Evolutionary conservation across 2,888 invertebrate species (phyloP), one percentile per base, ranked within the genome.

Genomic region (Helleia helle): DNA sequence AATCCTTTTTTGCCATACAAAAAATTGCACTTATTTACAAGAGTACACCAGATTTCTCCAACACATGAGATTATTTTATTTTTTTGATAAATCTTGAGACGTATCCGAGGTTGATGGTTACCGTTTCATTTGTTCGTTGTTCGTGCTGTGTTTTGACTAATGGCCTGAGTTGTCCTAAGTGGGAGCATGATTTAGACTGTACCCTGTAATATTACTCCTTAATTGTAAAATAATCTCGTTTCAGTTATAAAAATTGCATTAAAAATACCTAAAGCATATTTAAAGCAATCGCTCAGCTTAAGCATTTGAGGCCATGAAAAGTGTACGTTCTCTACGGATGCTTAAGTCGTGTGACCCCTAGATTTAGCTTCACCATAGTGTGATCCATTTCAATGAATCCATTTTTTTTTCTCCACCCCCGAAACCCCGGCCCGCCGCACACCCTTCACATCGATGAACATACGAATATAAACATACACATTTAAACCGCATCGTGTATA

Each of bases 341-440:
- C 34, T 34, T 34, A 34, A 18, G 34, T 34, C 34, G 34, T 22
- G 34, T 22, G 34, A 34, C 46, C 70, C 58, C 56, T 77, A 77
- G 75, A 60, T 48, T 63, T 81, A 80, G 74, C 55, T 52, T 69
- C 73, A 74, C 72, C 68, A 62, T 76, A 76, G 74, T 71, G 68
- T 75, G 70, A 71, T 62, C 79, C 74, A 58, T 87, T 86, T 87
- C 81, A 79, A 83, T 80, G 83, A 75, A 77, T 81, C 80, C 80
- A 68, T 71, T 84, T 71, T 76, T 81, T 77, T 83, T 75, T 65
- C 69, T 70, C 74, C 75, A 69, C 65, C 74, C 69, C 67, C 65
- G 62, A 64, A 67, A n/a, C 67, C 81, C 79, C 64, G 77, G 77
- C 79, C 77, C 62, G 84, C 83, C 64, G 83, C 84, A 83, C 85